These are phyloP conservation scores for Callaeas wilsoni DNA, from an alignment of 2,113 vertebrate species.

Conservation along the genomic window DNA sequence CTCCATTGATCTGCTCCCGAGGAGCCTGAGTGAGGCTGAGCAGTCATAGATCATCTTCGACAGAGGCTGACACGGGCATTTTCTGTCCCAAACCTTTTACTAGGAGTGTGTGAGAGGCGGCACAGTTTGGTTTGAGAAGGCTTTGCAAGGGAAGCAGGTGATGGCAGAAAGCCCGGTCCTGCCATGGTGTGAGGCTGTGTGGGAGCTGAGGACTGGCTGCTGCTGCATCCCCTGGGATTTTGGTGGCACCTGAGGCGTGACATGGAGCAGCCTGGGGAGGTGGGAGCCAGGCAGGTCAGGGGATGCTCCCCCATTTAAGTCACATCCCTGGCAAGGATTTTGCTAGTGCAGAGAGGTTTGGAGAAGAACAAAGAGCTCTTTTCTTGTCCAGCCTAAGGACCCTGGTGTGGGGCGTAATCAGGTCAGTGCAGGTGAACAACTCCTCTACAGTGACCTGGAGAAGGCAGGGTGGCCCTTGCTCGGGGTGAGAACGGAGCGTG, in stretches of 20 bases:
- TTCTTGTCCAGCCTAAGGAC: not conserved
- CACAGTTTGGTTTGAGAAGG: not conserved
- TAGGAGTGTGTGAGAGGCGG: accelerated
- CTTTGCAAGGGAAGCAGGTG: not conserved
- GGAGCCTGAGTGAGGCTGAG: not conserved
- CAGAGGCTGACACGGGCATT: not conserved
- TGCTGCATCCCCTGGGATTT: not conserved
- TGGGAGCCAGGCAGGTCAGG: not conserved
- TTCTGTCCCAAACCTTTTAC: not conserved
- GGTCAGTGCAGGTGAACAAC: not conserved
- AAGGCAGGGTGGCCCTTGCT: not conserved
- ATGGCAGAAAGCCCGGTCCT: not conserved
- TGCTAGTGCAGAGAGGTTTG: not conserved
- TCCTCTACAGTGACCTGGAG: accelerated
- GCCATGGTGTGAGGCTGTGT: not conserved
- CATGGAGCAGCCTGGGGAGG: not conserved
- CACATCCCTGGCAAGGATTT: not conserved
- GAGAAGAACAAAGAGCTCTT: constrained; percentile 25
- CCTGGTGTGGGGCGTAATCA: not conserved
- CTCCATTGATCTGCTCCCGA: not conserved
- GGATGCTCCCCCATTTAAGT: not conserved
- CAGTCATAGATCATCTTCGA: not conserved
- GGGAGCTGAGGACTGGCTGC: not conserved
- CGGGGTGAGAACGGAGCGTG: accelerated
- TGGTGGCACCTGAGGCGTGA: not conserved